Percentiles rank a stretch among this genome's conserved stretches.
Conservation (phyloP, 1,140 invertebrate species). For the Dinoponera quadriceps region DNA sequence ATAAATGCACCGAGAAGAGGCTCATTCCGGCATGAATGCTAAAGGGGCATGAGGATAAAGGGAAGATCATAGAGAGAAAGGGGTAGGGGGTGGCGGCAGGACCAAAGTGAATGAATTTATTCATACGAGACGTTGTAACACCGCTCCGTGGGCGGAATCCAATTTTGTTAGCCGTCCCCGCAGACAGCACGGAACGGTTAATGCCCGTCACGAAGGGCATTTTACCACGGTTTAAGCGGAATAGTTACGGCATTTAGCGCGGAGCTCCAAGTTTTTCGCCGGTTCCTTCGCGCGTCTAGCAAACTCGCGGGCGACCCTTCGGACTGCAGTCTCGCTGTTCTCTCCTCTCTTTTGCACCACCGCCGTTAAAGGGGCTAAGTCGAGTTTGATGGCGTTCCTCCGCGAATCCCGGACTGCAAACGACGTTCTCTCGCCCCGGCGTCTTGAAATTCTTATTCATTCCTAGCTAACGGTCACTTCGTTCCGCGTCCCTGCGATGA, state of each 20-base stretch:
- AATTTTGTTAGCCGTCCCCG: conserved; percentile 54
- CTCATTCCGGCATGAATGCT: conserved; percentile 53
- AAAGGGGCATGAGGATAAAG: conserved; percentile 57
- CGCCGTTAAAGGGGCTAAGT: conserved; percentile 29
- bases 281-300: conserved; percentile 33
- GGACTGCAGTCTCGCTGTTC: neutral
- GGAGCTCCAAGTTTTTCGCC: conserved; percentile 37
- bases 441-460: conserved; percentile 62
- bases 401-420: conserved; percentile 44
- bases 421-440: conserved; percentile 20
- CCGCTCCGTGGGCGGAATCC: conserved; percentile 56
- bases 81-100: conserved; percentile 11
- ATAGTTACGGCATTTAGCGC: conserved; percentile 57
- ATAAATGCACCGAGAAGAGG: conserved; percentile 56
- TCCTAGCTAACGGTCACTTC: conserved; percentile 49
- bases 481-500: neutral
- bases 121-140: conserved; percentile 61
- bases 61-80: conserved; percentile 48
- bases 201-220: conserved; percentile 45
- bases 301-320: conserved; percentile 7
- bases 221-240: conserved; percentile 47
- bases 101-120: conserved; percentile 58
- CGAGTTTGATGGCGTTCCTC: conserved; percentile 38
- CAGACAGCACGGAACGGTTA: conserved; percentile 52
- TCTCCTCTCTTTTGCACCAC: neutral